These are phyloP conservation scores for Helicolenus hilgendorfi DNA, from an alignment of 2,797 vertebrate species.

Conservation along the genomic window DNA sequence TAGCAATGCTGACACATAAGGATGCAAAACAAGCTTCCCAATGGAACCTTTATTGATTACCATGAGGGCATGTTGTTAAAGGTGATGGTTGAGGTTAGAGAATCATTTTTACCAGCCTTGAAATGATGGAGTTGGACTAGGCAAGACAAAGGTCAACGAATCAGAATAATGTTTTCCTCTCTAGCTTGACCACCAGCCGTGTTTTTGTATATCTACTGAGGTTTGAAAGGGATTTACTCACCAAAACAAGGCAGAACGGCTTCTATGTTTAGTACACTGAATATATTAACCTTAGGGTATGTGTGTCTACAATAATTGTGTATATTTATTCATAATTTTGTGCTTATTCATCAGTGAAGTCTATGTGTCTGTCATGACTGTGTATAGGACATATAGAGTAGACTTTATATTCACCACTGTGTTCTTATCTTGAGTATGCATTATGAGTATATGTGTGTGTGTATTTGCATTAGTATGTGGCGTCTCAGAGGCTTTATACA, in stretches of 20 bases:
- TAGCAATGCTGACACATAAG: background rate
- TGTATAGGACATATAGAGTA: background rate
- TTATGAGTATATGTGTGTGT: constrained; percentile 6
- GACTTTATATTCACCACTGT: background rate
- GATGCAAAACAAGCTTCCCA: background rate
- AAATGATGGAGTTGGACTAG: background rate
- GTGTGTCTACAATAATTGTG: background rate
- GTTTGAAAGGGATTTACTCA: background rate
- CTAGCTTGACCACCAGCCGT: background rate
- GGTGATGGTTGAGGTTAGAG: background rate
- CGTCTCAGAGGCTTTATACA: constrained; percentile 61
- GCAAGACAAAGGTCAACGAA: background rate
- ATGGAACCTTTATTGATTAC: background rate
- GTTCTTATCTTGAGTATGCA: background rate
- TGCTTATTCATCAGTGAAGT: background rate
- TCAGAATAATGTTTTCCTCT: background rate
- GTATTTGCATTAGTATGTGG: constrained; percentile 15
- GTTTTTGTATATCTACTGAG: background rate
- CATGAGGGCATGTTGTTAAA: background rate
- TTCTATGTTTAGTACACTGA: background rate
- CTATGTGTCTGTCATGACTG: background rate
- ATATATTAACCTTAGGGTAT: background rate
- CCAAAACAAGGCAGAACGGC: background rate
- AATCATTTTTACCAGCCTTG: background rate
- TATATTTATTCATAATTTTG: background rate